Conservation (phyloP, 2,888 invertebrate genomes). For the Galerucella calmariensis region DNA sequence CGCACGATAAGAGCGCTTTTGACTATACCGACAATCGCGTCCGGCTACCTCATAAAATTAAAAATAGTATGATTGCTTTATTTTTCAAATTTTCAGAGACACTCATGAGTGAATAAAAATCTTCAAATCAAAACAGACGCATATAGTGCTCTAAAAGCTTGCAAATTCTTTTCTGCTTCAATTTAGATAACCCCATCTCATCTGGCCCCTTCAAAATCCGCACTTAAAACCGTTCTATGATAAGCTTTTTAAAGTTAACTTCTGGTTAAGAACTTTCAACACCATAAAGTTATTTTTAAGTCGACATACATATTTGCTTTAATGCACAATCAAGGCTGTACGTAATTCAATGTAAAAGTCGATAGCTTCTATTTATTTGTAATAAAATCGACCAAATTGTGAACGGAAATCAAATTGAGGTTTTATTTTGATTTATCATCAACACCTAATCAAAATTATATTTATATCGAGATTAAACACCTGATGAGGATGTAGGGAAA, state of each 20-base stretch:
- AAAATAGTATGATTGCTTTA: no score
- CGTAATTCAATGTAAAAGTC: constrained; percentile 3
- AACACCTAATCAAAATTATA: no score
- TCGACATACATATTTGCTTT: constrained; percentile 9
- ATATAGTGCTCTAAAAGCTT: neutral
- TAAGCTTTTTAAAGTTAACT: neutral
- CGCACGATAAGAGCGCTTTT: no score
- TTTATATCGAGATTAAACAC: no score
- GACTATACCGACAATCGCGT: no score
- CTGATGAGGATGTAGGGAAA: no score
- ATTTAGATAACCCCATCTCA: neutral
- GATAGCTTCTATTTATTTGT: constrained; percentile 2
- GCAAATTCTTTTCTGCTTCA: neutral
- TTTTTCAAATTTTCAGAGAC: no score
- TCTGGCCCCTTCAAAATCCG: constrained; percentile 2
- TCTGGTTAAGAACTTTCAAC: constrained; percentile 7
- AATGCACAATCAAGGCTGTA: constrained; percentile 6
- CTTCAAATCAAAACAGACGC: constrained; percentile 4
- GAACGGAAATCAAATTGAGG: neutral
- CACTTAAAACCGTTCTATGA: neutral
- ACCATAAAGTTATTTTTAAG: constrained; percentile 6
- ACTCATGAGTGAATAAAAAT: neutral
- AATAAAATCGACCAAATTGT: neutral
- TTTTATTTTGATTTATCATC: neutral
- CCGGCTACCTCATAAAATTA: no score